Conservation (phyloP, 2,113 vertebrate genomes). For the Rousettus leschenaultii region DNA sequence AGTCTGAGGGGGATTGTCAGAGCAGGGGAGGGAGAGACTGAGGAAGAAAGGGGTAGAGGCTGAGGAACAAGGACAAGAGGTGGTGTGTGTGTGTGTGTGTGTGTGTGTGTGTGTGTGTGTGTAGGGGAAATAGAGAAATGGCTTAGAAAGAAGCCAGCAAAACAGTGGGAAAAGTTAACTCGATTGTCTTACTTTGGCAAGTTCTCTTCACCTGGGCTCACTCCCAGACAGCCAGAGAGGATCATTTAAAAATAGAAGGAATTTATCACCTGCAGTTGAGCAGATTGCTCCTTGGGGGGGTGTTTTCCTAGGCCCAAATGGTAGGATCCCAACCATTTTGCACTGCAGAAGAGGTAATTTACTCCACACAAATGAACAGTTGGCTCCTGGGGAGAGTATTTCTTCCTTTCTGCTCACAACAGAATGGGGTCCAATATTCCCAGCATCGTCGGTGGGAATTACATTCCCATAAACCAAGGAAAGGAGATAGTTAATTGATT, state of each 20-base stretch:
- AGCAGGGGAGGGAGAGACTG: neutral
- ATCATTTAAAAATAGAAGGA: conserved; percentile 64
- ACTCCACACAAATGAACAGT: conserved; percentile 46
- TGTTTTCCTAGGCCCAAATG: conserved; percentile 61
- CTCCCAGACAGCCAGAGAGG: conserved; percentile 12
- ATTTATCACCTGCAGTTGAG: conserved; percentile 57
- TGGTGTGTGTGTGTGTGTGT: neutral
- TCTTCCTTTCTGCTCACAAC: conserved; percentile 44
- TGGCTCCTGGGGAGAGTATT: conserved; percentile 53
- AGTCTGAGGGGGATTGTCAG: neutral
- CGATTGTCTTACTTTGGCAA: conserved; percentile 52
- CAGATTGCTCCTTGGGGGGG: conserved; percentile 33
- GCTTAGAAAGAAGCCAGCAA: neutral
- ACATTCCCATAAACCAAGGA: conserved; percentile 28
- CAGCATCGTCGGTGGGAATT: conserved; percentile 44
- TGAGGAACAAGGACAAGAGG: neutral
- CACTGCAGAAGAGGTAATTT: conserved; percentile 63
- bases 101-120: too few species aligned
- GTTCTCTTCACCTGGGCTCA: conserved; percentile 57
- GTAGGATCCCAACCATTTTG: conserved; percentile 62
- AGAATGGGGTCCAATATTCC: conserved; percentile 58
- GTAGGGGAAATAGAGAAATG: neutral
- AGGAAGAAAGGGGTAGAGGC: neutral
- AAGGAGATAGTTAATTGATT: conserved; percentile 11
- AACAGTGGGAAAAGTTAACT: neutral